Conservation (phyloP, 2,797 vertebrate genomes). For the Pseudomugil gertrudae region DNA sequence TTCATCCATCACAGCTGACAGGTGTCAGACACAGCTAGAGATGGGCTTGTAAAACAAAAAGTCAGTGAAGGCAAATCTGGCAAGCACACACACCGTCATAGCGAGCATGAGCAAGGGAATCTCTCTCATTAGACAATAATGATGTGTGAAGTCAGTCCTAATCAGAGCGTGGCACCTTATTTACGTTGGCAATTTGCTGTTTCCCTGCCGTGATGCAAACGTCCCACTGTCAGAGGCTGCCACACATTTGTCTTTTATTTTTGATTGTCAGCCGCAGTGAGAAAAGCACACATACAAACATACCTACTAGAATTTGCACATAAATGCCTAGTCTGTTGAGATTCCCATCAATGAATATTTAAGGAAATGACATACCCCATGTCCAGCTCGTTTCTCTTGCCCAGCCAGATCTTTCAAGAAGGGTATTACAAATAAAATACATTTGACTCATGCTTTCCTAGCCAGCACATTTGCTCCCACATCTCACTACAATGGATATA, state of each 20-base stretch:
- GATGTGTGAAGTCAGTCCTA: constrained; percentile 82
- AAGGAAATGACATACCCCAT: not conserved
- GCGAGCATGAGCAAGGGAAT: constrained; percentile 57
- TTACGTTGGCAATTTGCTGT: constrained; percentile 85
- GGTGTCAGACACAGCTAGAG: constrained; percentile 65
- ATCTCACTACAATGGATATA: constrained; percentile 23
- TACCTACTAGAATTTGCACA: constrained; percentile 2
- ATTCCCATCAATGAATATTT: constrained; percentile 8
- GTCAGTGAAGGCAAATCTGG: constrained; percentile 45
- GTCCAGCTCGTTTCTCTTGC: constrained; percentile 14
- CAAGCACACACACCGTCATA: constrained; percentile 35
- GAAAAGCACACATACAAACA: constrained; percentile 4
- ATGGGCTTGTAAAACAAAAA: constrained; percentile 58
- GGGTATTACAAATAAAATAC: constrained; percentile 31
- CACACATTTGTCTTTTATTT: constrained; percentile 61
- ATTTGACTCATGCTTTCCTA: constrained; percentile 32
- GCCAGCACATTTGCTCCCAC: constrained; percentile 44
- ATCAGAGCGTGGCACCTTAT: constrained; percentile 83
- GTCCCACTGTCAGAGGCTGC: constrained; percentile 67
- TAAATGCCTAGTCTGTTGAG: constrained; percentile 11
- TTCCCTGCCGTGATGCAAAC: constrained; percentile 75
- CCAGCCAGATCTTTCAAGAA: constrained; percentile 18
- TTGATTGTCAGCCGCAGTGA: constrained; percentile 35
- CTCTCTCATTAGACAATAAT: constrained; percentile 83
- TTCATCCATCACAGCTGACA: constrained; percentile 82